phyloP scores from a whole-genome alignment of 2,113 vertebrate species.

The Toxostoma redivivum region DNA sequence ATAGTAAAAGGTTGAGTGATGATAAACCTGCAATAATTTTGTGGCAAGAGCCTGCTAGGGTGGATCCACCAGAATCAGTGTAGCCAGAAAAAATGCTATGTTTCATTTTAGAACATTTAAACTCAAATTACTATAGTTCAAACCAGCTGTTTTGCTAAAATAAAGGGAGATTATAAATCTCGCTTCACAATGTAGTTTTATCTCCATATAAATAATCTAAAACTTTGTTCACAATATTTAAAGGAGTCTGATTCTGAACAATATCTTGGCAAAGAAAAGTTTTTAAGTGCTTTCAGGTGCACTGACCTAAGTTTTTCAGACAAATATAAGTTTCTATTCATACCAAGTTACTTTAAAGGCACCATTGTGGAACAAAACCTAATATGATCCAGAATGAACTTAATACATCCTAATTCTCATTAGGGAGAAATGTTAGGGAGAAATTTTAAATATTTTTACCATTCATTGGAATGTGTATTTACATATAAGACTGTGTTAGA shows the following conservation, averaged over 20 bases:
- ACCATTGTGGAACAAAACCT: background rate
- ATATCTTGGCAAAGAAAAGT: background rate
- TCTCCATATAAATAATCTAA: background rate
- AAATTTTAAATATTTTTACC: background rate
- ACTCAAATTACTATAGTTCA: background rate
- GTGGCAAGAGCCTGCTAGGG: background rate
- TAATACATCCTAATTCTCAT: background rate
- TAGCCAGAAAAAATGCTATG: background rate
- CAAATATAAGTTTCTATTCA: background rate
- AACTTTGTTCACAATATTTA: background rate
- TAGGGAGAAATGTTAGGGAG: background rate
- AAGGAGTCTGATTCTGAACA: background rate
- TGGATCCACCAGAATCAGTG: background rate
- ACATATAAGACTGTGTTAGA: background rate
- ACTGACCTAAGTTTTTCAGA: background rate
- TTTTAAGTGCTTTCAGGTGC: background rate
- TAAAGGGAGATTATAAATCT: background rate
- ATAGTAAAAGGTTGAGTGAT: background rate
- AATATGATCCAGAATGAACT: background rate
- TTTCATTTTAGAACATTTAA: background rate
- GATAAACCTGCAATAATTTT: background rate
- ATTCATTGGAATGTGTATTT: background rate
- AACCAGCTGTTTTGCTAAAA: background rate
- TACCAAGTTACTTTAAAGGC: background rate
- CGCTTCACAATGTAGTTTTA: background rate